Percentiles rank a stretch among this genome's conserved stretches.
phyloP scores from a whole-genome alignment of 2,888 invertebrate genomes.

The Noctua janthina region DNA sequence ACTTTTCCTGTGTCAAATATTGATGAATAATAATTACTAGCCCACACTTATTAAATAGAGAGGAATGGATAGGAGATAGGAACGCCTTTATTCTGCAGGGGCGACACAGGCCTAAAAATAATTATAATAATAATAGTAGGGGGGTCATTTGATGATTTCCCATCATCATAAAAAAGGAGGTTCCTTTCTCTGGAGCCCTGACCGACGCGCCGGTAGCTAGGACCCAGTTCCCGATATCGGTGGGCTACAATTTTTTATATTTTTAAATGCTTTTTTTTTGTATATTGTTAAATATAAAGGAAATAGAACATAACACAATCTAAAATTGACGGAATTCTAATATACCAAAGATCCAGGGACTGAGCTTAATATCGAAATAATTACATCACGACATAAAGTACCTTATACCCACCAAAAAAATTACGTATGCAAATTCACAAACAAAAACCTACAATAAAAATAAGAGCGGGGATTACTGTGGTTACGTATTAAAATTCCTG shows the following conservation, averaged over 20 bases:
- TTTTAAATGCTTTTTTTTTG: not conserved
- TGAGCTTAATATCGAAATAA: not conserved
- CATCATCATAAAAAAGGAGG: too few relatives aligned
- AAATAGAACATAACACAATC: not conserved
- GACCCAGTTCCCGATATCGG: too few relatives aligned
- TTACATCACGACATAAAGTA: conserved; percentile 54
- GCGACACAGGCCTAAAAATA: too few relatives aligned
- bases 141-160: too few relatives aligned
- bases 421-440: conserved; percentile 81
- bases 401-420: conserved; percentile 72
- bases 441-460: conserved; percentile 84
- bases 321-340: not conserved
- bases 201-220: too few relatives aligned
- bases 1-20: not conserved
- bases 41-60: not conserved
- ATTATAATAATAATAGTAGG: too few relatives aligned
- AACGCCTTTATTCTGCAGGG: too few relatives aligned
- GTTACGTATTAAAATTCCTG: conserved; percentile 86
- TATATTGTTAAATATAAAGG: too few relatives aligned
- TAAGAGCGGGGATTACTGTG: conserved; percentile 80
- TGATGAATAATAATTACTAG: not conserved
- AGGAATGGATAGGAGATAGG: not conserved
- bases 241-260: too few relatives aligned
- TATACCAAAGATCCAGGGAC: not conserved
- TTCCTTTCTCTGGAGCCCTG: too few relatives aligned